Evolutionary conservation across 2,888 invertebrate species (phyloP), one percentile per base, ranked within the genome.

Genomic region (Dilophus febrilis): DNA sequence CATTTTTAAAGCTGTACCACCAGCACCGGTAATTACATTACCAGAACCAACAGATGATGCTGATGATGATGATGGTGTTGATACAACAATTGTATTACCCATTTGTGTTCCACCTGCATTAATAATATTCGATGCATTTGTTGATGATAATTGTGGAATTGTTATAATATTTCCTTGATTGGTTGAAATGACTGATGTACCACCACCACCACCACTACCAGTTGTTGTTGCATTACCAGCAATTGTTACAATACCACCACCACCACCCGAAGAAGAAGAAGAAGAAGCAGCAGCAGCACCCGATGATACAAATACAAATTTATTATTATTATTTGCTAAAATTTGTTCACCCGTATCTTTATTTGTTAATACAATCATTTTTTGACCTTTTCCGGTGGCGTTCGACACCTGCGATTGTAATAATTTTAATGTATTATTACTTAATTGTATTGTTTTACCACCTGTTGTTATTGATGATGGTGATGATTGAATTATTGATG

Each of bases 301-400:
- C 1, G 81, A 77, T 30, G 82, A 80, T 11, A 83, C 81, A 29
- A 85, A 80, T 37, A 84, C 77, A 38, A 80, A 77, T 57, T 81
- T 81, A 37, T 68, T 68, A 22, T 22, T 22, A 6, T 4, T 4
- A 44, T 66, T 66, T 45, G 61, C 57, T 2, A 57, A 53, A 14
- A 62, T 45, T 28, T 59, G 61, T n/a, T 57, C 53, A 1, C 62
- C 62, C 38, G n/a, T n/a, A n/a, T 61, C 60, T 38, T 62, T 62
- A 37, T 62, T 62, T 4, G 62, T 61, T 37, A 62, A 59, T 5
- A 62, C 61, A 48, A 62, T 61, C n/a, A n/a, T n/a, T n/a, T 22
- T 6, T 36, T 63, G 33, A 2, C 34, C 34, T 18, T 8, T 6
- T 22, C 19, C 38, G 4, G 26, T 27, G 10, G 2, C 14, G 13